Percentiles rank a stretch among this genome's conserved stretches.
Conservation (phyloP, 2,888 invertebrate genomes). For the Bedellia somnulentella region DNA sequence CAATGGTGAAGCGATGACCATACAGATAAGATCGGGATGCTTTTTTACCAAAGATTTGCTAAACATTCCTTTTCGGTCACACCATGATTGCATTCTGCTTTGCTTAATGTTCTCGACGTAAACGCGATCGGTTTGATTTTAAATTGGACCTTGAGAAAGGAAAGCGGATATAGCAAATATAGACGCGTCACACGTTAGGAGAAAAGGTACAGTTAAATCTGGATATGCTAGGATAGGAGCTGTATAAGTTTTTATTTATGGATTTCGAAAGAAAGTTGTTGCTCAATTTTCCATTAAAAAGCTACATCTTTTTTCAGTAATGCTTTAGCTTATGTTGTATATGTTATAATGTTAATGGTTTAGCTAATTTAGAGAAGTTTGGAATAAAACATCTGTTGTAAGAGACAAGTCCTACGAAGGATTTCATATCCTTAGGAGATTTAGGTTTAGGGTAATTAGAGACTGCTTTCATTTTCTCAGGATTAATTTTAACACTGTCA, state of each 20-base stretch:
- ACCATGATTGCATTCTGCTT: too few relatives aligned
- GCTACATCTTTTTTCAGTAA: conserved; percentile 7
- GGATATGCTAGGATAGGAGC: conserved; percentile 7
- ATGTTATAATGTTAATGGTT: conserved; percentile 7
- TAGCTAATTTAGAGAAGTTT: conserved; percentile 15
- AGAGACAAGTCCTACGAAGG: too few relatives aligned
- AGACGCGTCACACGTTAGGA: conserved; percentile 16
- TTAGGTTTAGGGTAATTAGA: too few relatives aligned
- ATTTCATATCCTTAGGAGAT: too few relatives aligned
- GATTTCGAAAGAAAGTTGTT: conserved; percentile 6
- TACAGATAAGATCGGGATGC: too few relatives aligned
- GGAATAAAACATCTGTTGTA: neutral
- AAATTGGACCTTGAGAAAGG: neutral
- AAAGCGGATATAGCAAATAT: too few relatives aligned
- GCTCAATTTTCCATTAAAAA: conserved; percentile 6
- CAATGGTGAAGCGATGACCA: too few relatives aligned
- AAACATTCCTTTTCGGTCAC: neutral
- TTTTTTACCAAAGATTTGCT: too few relatives aligned
- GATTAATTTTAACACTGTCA: too few relatives aligned
- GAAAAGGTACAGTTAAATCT: conserved; percentile 13
- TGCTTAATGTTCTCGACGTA: too few relatives aligned
- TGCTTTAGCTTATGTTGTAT: too few relatives aligned
- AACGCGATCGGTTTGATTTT: too few relatives aligned
- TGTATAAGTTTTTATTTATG: conserved; percentile 5
- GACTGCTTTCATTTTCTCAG: neutral